These are phyloP conservation scores for Catharus ustulatus DNA, from an alignment of 2,797 vertebrate species.

Conservation along the genomic window DNA sequence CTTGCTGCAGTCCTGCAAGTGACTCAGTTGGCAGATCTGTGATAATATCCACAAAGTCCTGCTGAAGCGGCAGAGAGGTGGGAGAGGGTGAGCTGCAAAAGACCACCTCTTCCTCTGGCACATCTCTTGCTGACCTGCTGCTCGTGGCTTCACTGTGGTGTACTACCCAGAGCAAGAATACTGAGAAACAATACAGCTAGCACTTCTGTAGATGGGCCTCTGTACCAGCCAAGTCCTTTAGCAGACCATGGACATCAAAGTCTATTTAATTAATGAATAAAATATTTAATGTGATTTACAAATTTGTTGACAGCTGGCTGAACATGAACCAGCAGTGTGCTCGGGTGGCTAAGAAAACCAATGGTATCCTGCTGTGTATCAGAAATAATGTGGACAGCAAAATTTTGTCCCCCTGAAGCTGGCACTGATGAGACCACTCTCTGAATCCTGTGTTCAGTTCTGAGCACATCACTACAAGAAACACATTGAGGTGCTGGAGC, in stretches of 20 bases:
- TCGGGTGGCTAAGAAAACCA: neutral
- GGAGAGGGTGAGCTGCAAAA: neutral
- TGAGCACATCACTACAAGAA: neutral
- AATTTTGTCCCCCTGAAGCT: rapidly evolving
- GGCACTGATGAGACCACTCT: neutral
- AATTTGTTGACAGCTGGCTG: neutral
- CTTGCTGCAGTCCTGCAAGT: neutral
- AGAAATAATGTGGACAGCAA: neutral
- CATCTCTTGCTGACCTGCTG: neutral
- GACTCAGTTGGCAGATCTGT: neutral
- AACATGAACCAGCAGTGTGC: neutral
- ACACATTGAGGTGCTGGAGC: neutral
- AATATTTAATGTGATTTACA: neutral
- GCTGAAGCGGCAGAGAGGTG: neutral
- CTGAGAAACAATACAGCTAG: neutral
- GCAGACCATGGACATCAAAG: neutral
- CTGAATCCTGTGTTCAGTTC: neutral
- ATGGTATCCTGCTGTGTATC: neutral
- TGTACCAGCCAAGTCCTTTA: neutral
- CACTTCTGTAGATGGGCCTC: neutral
- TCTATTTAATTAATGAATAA: neutral
- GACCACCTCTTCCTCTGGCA: neutral
- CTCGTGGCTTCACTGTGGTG: neutral
- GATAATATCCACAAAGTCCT: neutral
- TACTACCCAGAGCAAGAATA: neutral